Base-by-base conservation (phyloP, 2,113 vertebrate genomes). In the Xiphias gladius region DNA sequence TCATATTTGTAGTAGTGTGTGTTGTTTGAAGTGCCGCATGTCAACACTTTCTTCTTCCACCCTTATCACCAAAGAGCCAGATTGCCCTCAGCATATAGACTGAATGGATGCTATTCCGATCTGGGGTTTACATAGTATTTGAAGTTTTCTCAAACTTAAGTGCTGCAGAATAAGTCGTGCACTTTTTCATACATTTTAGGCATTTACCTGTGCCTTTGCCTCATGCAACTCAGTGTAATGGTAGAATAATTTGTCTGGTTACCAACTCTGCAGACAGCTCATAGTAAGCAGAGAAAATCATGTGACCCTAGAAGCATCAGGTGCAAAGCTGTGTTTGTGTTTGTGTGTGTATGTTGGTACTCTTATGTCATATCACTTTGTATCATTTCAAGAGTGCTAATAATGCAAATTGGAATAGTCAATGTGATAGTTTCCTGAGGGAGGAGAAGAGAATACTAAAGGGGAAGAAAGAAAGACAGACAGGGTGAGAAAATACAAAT, bases 351-450 rank as follows among this genome's bases (percentile, higher is more conserved):
- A 17, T 55, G 35, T 2, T 39, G n/a, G 30, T n/a, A 24, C 48
- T 52, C 6, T 54, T 73, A 66, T 52, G n/a, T 82, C n/a, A 35
- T 24, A 84, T 84, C 72, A 74, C 65, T 57, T 26, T 37, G 22
- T 28, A 76, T 90, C 61, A 66, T 76, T 73, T 79, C 79, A 81
- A 74, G 57, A 71, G 57, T 67, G 76, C 22, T 76, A 80, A 82
- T 70, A 64, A 59, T 41, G 54, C 76, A 74, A 80, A 72, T 75
- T 84, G 68, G 59, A 65, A 83, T 69, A 83, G 73, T 85, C 83
- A 85, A 71, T 87, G 73, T 90, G 82, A 89, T 83, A 86, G 73
- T 55, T 70, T 78, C 69, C 64, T 67, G 41, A 0, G 73, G 76
- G 70, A 80, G 67, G 59, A 55, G 46, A 46, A 63, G 39, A 70